Evolutionary conservation across 2,797 vertebrate species (phyloP), one percentile per base, ranked within the genome.

Genomic region (Denticeps clupeoides): DNA sequence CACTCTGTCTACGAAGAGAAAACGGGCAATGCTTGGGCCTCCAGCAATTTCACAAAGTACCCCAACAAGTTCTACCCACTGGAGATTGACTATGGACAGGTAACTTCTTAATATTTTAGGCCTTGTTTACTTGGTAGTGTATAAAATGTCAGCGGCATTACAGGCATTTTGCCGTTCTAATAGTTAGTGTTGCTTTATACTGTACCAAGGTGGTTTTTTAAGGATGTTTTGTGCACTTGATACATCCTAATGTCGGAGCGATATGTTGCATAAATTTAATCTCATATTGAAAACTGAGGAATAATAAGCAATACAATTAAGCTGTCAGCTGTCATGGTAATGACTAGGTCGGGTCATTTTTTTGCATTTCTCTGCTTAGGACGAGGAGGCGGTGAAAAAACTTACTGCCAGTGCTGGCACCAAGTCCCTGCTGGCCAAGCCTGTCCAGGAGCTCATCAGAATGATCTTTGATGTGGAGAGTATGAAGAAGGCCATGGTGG

Each of bases 401-500:
- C 71, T 97, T 60, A 94, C 90, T 0, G 88, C 87, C 7, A 79
- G 72, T 3, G 86, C 91, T 0, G 94, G 94, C 5, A 82, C 87
- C 5, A 95, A 94, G 52, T 99, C 95, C 9, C 81, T 83, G 60
- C 85, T 99, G 8, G 69, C 82, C 27, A 92, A 87, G 62, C 84
- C 91, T 0, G 77, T 98, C 25, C 95, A 99, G 60, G 89, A 93
- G 10, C 86, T 99, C 21, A 96, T 99, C 57, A 88, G 91, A 64
- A 82, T 86, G 75, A 95, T 99, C 64, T 99, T 99, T 58, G 94
- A 98, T 41, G 91, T 99, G 53, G 95, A 99, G 56, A 99, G 92
- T 75, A 99, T 97, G 94, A 99, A 97, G 77, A 99, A 98, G 62
- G 94, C 95, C 28, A 92, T 99, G 93, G 95, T 99, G 72, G 95